Evolutionary conservation across 2,888 invertebrate genomes (phyloP).

Genomic region (Euzetes globulus): DNA sequence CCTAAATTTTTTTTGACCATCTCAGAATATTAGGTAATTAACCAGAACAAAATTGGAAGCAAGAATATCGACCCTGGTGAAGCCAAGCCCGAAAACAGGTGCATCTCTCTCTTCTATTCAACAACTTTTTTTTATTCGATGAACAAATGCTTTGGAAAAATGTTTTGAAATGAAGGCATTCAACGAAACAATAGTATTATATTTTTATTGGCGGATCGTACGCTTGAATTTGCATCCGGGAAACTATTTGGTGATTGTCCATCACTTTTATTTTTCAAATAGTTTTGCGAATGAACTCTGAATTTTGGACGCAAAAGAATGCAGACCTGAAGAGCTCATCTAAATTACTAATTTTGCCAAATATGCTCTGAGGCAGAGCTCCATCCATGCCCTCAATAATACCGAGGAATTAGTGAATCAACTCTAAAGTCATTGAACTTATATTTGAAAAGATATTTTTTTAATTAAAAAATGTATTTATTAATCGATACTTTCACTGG

Average conservation of each 20-base stretch:
- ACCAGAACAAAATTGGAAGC: too few species aligned
- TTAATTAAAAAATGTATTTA: neutral
- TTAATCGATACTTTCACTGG: neutral
- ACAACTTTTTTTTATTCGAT: neutral
- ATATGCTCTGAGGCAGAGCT: neutral
- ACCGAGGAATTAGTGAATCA: neutral
- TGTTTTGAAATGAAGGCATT: neutral
- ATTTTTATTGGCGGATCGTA: neutral
- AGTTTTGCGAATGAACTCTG: neutral
- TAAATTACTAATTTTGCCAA: conserved; percentile 20
- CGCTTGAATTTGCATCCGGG: conserved; percentile 16
- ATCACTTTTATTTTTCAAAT: conserved; percentile 4
- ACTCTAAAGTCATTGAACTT: neutral
- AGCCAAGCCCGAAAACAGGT: neutral
- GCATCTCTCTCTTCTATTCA: neutral
- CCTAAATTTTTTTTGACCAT: too few species aligned
- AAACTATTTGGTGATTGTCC: neutral
- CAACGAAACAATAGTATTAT: neutral
- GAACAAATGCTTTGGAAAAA: neutral
- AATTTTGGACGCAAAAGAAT: neutral
- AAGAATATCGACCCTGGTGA: too few species aligned
- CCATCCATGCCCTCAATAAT: neutral
- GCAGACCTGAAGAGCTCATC: neutral
- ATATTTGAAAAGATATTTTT: neutral
- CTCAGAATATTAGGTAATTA: too few species aligned